Base-by-base conservation (phyloP, 1,140 invertebrate species). In the Pararge aegeria region DNA sequence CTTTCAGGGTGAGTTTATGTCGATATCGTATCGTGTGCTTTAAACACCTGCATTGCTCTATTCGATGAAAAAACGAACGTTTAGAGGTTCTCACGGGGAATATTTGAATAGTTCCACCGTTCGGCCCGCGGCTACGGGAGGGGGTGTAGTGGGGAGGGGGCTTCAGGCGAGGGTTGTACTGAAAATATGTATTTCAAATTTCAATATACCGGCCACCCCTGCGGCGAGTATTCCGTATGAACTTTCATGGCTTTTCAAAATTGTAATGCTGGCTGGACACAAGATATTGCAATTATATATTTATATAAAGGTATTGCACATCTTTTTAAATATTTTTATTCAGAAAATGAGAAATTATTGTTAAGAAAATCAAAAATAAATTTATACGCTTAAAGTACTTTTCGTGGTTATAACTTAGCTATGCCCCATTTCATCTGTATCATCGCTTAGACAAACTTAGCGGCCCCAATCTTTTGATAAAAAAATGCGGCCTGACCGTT, bases 41-140 rank as follows among this genome's bases (percentile, higher is more conserved):
- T 46, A 19, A 46, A 46, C 29, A 40, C n/a, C 12, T 12, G 15
- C 16, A n/a, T 12, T 46, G 7, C 42, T 19, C 15, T 20, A 12
- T 46, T n/a, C 42, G 1, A 20, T 12, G 42, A 46, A 46, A 46
- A 46, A 66, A 65, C 56, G 62, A 68, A 65, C 52, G 60, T 68
- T 71, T 63, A 58, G 64, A 71, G 59, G 56, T 65, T 65, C 68
- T 49, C 66, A 53, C 57, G 61, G 62, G 24, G 69, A 65, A 71
- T 71, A 71, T 68, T 72, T 68, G 66, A 68, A 72, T 72, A 72
- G 62, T 71, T 68, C 54, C 55, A 64, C 42, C 54, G 68, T 62
- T 53, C 29, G 34, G 53, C 52, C 55, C 18, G 7, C 9, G 30
- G 30, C 30, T 34, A 34, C 30, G 10, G 29, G 29, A 1, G 29